phyloP scores from a whole-genome alignment of 2,113 vertebrate species.

The Taxidea taxus region DNA sequence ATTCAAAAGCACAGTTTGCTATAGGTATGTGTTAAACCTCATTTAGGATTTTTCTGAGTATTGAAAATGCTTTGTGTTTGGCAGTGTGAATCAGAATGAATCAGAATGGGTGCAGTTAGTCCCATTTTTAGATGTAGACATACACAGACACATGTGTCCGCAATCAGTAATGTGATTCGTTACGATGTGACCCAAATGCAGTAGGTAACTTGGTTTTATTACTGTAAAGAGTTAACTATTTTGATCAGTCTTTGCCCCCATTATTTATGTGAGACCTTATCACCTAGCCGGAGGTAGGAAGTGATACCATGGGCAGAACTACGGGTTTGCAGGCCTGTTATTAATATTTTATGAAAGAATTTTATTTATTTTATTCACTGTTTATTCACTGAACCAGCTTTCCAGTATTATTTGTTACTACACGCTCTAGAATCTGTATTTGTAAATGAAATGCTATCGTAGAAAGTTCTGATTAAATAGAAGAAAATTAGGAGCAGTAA shows the following conservation, averaged over 20 bases:
- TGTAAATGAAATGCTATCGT: neutral
- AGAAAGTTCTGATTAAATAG: neutral
- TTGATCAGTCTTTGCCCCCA: neutral
- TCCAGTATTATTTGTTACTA: neutral
- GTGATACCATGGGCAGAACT: neutral
- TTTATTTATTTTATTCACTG: neutral
- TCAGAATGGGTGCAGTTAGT: neutral
- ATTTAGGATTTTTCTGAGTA: neutral
- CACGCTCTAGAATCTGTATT: neutral
- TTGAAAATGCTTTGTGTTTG: neutral
- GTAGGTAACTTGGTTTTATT: neutral
- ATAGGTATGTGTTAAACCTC: neutral
- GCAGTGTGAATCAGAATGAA: neutral
- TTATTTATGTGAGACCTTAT: neutral
- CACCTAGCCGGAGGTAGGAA: neutral
- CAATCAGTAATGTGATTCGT: neutral
- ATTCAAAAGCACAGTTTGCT: neutral
- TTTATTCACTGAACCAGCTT: neutral
- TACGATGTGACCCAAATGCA: neutral
- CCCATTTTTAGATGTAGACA: neutral
- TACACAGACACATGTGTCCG: neutral
- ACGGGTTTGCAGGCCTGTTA: neutral
- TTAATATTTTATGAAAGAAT: conserved; percentile 18
- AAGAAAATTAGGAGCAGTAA: neutral
- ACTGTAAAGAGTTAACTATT: neutral